Evolutionary conservation across 2,888 invertebrate species (phyloP), one percentile per base, ranked within the genome.

Genomic region (Nymphalis polychloros): DNA sequence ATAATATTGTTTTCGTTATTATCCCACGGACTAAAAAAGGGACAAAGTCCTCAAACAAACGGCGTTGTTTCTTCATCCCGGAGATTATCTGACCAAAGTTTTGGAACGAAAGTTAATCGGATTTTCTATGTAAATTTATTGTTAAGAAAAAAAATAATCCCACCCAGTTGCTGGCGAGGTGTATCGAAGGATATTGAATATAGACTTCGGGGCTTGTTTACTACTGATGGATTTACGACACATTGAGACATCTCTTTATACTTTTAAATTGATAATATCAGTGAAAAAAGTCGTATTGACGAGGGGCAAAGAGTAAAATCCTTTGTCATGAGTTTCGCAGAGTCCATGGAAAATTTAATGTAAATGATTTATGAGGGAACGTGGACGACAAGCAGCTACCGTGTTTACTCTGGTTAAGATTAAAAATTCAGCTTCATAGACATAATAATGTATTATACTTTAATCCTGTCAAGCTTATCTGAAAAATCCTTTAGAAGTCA

Each of bases 51-150:
- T 78, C 77, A 82, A 83, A 81, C 81, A 83, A 81, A 65, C 63
- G 65, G 53, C 27, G 60, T 41, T 61, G 62, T 65, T 57, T 41
- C 41, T 57, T 84, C 78, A 78, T 75, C 75, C 77, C 73, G 71
- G 75, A 83, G 80, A 83, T 84, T 81, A 85, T 80, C 78, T 79
- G 80, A 77, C 81, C 80, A 81, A 78, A 80, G 78, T 63, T 62
- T 69, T 62, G 64, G 78, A 81, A 86, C 79, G 79, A 79, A 82
- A 84, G 83, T 79, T 89, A 89, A 89, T 87, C 87, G 85, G 86
- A 88, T 89, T 88, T 86, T 80, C 84, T 83, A 81, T 85, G 84
- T 87, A 84, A 85, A 83, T 79, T 81, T 84, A 84, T 87, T 89
- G 86, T 87, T 83, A 76, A 69, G 77, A 79, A 79, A 73, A 71